Evolutionary conservation across 2,888 invertebrate species (phyloP), one percentile per base, ranked within the genome.

Genomic region (Hirtodrosophila alboralis): DNA sequence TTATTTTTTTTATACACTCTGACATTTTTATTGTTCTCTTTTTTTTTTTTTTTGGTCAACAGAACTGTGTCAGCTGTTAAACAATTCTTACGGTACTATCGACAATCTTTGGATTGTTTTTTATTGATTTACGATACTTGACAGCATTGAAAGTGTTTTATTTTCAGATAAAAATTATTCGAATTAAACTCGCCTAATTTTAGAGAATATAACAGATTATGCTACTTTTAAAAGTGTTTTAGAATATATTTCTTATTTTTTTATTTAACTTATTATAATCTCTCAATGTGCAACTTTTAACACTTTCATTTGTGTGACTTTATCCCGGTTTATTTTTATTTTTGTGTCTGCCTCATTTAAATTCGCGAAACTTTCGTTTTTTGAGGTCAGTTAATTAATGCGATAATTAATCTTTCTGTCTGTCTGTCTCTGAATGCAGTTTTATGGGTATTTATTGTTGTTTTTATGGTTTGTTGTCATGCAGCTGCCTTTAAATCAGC

Each of bases 341-440:
- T 47, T 56, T 27, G n/a, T 12, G 26, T 31, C 16, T 23, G 18
- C 16, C 26, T 26, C 44, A 72, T 58, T 64, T 57, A 16, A 43
- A 54, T 51, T 49, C 47, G 53, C 56, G 45, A 67, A 76, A 87
- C 88, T 87, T 87, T 87, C 87, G 84, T 79, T 87, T 87, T 87
- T 87, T 85, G 76, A 65, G 87, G 85, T 86, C 87, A 87, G 84
- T 83, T 88, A 88, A 87, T 87, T 87, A 88, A 86, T 84, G 87
- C 64, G 73, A 67, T 86, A 88, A 88, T 87, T 87, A 88, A 87
- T 87, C 87, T 81, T 74, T 26, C 60, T 59, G 76, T 47, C 64
- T 37, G 68, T 9, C 44, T 13, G 43, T 30, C 40, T 40, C 21
- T 30, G 65, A 53, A 56, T 58, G 52, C 58, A 49, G 59, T 49